Evolutionary conservation across 1,140 invertebrate genomes (phyloP).

Genomic region (Ceratina japonica): DNA sequence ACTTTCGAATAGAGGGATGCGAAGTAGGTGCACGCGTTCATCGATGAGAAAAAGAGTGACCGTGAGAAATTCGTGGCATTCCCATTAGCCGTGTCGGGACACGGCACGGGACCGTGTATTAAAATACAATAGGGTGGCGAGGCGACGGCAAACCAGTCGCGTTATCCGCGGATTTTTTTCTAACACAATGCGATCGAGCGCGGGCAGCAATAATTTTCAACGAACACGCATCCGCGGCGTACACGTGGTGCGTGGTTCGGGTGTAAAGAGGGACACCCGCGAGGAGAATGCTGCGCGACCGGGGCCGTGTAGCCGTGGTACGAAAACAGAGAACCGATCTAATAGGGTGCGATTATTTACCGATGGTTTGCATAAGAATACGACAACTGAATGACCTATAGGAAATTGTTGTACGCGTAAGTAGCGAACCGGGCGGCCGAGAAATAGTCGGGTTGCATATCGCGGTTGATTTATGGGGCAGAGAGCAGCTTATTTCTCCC

Average conservation of each 20-base stretch:
- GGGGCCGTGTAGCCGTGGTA: neutral
- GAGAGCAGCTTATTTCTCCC: slow-evolving; percentile 58
- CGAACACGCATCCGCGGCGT: slow-evolving; percentile 23
- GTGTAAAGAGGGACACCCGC: neutral
- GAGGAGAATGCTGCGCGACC: neutral
- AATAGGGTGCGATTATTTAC: slow-evolving; percentile 51
- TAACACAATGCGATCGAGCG: slow-evolving; percentile 13
- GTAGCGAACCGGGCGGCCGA: slow-evolving; percentile 27
- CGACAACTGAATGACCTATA: slow-evolving; percentile 55
- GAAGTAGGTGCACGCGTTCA: neutral
- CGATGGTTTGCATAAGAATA: slow-evolving; percentile 51
- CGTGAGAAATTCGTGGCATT: slow-evolving; percentile 33
- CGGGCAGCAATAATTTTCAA: slow-evolving; percentile 28
- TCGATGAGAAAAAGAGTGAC: neutral
- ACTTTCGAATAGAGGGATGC: too few relatives aligned
- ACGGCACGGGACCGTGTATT: slow-evolving; percentile 1
- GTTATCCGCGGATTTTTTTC: slow-evolving; percentile 25
- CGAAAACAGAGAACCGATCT: slow-evolving; percentile 36
- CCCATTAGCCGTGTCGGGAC: slow-evolving; percentile 23
- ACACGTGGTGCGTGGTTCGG: neutral
- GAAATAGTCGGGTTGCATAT: slow-evolving; percentile 42
- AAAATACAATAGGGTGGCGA: slow-evolving; percentile 43
- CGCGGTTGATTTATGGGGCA: slow-evolving; percentile 61
- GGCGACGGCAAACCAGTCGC: slow-evolving; percentile 4
- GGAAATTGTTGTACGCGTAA: slow-evolving; percentile 45